Evolutionary conservation across 2,797 vertebrate genomes (phyloP), one percentile per base, ranked within the genome.

Genomic region (Remorina albescens): DNA sequence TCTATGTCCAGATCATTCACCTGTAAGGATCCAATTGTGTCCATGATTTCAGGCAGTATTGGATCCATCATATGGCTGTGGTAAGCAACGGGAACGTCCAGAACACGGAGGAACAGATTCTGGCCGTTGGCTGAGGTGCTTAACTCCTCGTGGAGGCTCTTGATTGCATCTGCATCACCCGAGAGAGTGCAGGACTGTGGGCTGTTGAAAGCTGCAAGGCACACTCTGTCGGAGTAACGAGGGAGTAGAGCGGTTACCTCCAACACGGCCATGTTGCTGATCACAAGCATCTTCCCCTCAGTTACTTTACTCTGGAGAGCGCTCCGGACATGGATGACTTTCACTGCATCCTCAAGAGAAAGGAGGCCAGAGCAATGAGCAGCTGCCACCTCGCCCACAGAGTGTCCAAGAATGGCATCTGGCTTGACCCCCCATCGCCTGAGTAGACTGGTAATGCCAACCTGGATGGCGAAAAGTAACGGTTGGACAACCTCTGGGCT

Each of bases 61-160:
- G 83, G 85, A 67, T 97, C 95, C 96, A 97, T 97, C 93, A 95
- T 93, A 46, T 95, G 90, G 80, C 96, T 96, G 74, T 97, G 96
- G 80, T 96, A 97, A 0, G 96, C 96, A 81, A 83, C 91, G 68
- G 95, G 91, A 8, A 96, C 93, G 56, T 94, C 93, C 49, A 97
- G 86, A 5, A 92, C 10, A n/a, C 59, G 94, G 28, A 97, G 93
- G 73, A 96, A 97, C 61, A 96, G 71, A 56, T 94, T 94, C 39
- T 92, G 92, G 72, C 80, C 79, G 13, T 80, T 86, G 66, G 83
- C 88, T 5, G 85, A 81, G 60, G 77, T 88, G 41, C 84, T 92
- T 26, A 97, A 66, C 44, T 93, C 85, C 55, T 85, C 67, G 32
- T 93, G 68, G 18, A 96, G 21, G 47, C 54, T 73, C 26, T 91